A percentile compares a stretch with the other conserved stretches of the same genome.
Evolutionary conservation across 2,797 vertebrate genomes (phyloP).

Genomic region (Mallotus villosus): DNA sequence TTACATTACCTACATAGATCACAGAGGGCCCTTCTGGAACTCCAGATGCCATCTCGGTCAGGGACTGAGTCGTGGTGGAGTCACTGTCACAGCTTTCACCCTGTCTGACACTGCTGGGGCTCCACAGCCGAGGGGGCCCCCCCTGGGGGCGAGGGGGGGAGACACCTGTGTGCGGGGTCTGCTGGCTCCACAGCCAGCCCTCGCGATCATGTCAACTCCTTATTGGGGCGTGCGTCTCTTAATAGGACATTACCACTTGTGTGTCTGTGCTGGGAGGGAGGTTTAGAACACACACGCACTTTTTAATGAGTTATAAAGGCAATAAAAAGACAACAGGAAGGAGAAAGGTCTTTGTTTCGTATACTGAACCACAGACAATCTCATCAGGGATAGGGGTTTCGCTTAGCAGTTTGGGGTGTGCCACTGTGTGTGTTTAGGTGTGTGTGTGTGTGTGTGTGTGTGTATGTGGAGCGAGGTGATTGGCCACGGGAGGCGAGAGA

Average conservation of each 20-base stretch:
- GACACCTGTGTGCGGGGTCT: no score
- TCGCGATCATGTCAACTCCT: conserved; percentile 2
- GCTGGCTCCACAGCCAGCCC: conserved; percentile 3
- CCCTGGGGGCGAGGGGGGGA: no score
- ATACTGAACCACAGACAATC: not conserved
- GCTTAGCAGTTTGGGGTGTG: not conserved
- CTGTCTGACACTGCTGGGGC: no score
- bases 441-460: conserved; percentile 5
- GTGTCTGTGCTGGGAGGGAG: conserved; percentile 14
- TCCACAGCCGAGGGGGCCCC: no score
- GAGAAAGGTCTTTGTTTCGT: not conserved
- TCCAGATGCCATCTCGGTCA: no score
- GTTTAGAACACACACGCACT: conserved; percentile 24
- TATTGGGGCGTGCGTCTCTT: conserved; percentile 9
- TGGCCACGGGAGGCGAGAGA: conserved; percentile 53
- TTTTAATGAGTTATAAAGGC: conserved; percentile 28
- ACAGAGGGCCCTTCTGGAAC: no score
- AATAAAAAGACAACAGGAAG: conserved; percentile 36
- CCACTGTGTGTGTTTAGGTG: not conserved
- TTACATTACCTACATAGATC: no score
- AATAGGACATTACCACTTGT: conserved; percentile 19
- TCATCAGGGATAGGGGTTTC: not conserved
- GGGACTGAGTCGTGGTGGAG: no score
- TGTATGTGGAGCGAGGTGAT: conserved; percentile 39
- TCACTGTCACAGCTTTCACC: no score